phyloP scores from a whole-genome alignment of 2,888 invertebrate genomes.

The Cremastinae sp. region DNA sequence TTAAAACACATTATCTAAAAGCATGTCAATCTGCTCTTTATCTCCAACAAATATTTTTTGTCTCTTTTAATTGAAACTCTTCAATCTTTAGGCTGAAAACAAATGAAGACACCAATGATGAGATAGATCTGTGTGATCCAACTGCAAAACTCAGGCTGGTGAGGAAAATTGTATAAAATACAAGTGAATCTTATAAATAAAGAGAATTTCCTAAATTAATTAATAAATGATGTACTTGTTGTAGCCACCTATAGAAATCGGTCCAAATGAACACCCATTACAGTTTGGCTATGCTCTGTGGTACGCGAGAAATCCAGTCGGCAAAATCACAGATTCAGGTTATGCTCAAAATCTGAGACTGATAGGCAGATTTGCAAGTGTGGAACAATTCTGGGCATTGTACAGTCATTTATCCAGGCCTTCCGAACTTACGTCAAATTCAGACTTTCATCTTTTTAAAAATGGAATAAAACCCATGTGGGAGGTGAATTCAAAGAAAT shows the following conservation, averaged over 20 bases:
- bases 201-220: background rate
- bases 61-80: background rate
- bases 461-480: slow-evolving; percentile 99
- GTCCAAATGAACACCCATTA: slow-evolving; percentile 93
- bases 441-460: slow-evolving; percentile 98
- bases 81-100: slow-evolving; percentile 81
- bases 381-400: slow-evolving; percentile 98
- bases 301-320: slow-evolving; percentile 86
- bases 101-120: slow-evolving; percentile 85
- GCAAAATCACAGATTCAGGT: slow-evolving; percentile 83
- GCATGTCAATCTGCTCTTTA: too few species aligned
- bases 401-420: slow-evolving; percentile 96
- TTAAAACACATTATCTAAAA: too few species aligned
- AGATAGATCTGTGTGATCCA: slow-evolving; percentile 81
- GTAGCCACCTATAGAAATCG: slow-evolving; percentile 86
- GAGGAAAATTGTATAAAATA: slow-evolving; percentile 13
- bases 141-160: slow-evolving; percentile 66
- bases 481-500: slow-evolving; percentile 84
- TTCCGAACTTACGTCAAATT: slow-evolving; percentile 92
- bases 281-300: slow-evolving; percentile 97
- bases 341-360: slow-evolving; percentile 92
- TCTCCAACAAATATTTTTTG: background rate
- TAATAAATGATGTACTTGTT: slow-evolving; percentile 54
- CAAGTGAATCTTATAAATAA: background rate
- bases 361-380: slow-evolving; percentile 93